Percentiles rank a stretch among this genome's conserved stretches.
phyloP scores from a whole-genome alignment of 2,888 invertebrate species.

The Lobophora halterata region DNA sequence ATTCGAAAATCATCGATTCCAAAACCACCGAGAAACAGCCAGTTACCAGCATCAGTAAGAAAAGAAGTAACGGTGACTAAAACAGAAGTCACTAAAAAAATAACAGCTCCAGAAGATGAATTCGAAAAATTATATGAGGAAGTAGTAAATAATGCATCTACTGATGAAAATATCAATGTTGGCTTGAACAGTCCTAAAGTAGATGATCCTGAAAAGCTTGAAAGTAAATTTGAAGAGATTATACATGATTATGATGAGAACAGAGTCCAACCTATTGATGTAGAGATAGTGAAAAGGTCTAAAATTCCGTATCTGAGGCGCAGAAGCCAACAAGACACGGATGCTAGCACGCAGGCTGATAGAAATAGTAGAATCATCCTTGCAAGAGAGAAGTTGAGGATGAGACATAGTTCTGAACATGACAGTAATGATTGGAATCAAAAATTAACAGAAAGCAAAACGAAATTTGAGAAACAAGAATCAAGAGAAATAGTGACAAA shows the following conservation, averaged over 20 bases:
- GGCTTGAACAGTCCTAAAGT: constrained; percentile 43
- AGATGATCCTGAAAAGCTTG: constrained; percentile 55
- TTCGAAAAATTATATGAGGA: constrained; percentile 69
- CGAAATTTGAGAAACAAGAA: too few species aligned
- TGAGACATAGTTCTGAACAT: constrained; percentile 20
- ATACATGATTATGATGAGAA: constrained; percentile 64
- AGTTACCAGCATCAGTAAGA: constrained; percentile 19
- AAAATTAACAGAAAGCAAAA: neutral
- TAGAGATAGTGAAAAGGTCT: constrained; percentile 44
- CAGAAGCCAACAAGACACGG: constrained; percentile 44
- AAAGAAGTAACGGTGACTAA: constrained; percentile 18
- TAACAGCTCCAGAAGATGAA: constrained; percentile 49
- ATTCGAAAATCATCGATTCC: constrained; percentile 39
- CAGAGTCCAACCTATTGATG: constrained; percentile 37
- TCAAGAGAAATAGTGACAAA: neutral
- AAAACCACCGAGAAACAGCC: constrained; percentile 29
- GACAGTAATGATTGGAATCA: constrained; percentile 10
- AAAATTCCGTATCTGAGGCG: constrained; percentile 59
- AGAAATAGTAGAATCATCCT: constrained; percentile 31
- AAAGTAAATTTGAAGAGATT: constrained; percentile 65
- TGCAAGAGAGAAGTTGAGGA: constrained; percentile 28
- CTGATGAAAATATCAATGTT: constrained; percentile 31
- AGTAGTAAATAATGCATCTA: constrained; percentile 37
- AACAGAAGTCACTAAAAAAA: constrained; percentile 29
- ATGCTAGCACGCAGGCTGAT: constrained; percentile 15